Conservation (phyloP, 2,797 vertebrate genomes). For the Otus scops region DNA sequence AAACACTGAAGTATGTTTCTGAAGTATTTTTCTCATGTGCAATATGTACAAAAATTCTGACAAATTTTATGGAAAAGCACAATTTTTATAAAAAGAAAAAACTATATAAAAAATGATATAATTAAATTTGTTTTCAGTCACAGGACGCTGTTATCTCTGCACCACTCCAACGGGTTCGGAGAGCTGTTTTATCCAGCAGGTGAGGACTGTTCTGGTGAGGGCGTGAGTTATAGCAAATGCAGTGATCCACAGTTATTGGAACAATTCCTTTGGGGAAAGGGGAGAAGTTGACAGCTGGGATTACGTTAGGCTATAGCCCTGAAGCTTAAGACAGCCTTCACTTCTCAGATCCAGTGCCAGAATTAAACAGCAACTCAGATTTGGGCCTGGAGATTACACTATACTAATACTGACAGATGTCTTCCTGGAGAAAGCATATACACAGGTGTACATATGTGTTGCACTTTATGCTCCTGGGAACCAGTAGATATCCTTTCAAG, state of each 20-base stretch:
- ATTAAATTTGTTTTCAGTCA: neutral
- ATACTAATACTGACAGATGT: neutral
- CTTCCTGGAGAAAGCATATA: neutral
- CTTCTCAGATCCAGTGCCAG: neutral
- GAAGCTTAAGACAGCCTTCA: neutral
- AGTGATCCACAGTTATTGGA: neutral
- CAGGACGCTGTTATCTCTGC: neutral
- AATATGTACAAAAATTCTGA: neutral
- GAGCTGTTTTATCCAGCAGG: neutral
- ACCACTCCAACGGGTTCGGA: neutral
- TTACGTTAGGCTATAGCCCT: neutral
- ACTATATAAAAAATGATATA: neutral
- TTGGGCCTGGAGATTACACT: accelerated
- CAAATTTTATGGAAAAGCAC: neutral
- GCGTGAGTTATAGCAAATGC: neutral
- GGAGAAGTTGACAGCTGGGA: neutral
- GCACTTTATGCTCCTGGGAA: neutral
- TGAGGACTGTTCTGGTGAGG: neutral
- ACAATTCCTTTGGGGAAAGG: neutral
- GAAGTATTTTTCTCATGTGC: neutral
- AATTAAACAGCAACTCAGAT: neutral
- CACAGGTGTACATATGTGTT: neutral
- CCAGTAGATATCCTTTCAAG: neutral
- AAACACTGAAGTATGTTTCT: neutral
- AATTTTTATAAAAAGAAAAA: neutral